A percentile compares a stretch with the other conserved stretches of the same genome.
These are phyloP conservation scores for Mus minutoides DNA, from an alignment of 2,797 vertebrate species.

Conservation along the genomic window DNA sequence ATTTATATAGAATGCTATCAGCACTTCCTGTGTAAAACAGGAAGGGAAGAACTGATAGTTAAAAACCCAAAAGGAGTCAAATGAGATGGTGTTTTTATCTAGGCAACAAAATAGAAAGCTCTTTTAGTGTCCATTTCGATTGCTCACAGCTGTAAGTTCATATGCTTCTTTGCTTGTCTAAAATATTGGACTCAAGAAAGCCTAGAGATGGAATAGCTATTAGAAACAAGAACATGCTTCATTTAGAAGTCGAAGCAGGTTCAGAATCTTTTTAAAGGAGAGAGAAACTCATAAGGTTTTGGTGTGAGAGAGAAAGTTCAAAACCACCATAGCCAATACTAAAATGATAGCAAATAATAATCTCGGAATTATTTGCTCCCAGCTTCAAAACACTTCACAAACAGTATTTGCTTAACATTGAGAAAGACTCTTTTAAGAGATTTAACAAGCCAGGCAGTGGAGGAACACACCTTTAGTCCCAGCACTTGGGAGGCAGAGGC, in stretches of 20 bases:
- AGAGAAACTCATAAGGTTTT: constrained; percentile 19
- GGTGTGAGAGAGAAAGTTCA: constrained; percentile 17
- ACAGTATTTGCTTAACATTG: neutral
- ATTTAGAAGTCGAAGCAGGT: constrained; percentile 11
- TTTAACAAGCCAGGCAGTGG: neutral
- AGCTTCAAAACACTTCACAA: constrained; percentile 32
- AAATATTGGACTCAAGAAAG: neutral
- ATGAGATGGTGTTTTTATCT: constrained; percentile 2
- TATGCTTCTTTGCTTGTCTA: neutral
- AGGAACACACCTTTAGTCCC: no score
- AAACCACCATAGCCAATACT: constrained; percentile 35
- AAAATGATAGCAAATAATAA: constrained; percentile 47
- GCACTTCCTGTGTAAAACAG: constrained; percentile 67
- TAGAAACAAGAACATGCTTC: constrained; percentile 9
- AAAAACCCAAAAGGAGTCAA: constrained; percentile 55
- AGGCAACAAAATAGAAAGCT: neutral
- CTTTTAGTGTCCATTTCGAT: constrained; percentile 2
- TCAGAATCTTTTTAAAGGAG: constrained; percentile 1
- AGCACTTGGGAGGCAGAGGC: no score
- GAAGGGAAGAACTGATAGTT: constrained; percentile 53
- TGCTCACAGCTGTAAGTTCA: neutral
- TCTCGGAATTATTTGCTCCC: neutral
- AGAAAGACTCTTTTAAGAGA: constrained; percentile 27
- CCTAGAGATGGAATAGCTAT: neutral
- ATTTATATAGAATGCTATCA: constrained; percentile 61